Evolutionary conservation across 2,797 vertebrate species (phyloP).

Genomic region (Neosalanx taihuensis): DNA sequence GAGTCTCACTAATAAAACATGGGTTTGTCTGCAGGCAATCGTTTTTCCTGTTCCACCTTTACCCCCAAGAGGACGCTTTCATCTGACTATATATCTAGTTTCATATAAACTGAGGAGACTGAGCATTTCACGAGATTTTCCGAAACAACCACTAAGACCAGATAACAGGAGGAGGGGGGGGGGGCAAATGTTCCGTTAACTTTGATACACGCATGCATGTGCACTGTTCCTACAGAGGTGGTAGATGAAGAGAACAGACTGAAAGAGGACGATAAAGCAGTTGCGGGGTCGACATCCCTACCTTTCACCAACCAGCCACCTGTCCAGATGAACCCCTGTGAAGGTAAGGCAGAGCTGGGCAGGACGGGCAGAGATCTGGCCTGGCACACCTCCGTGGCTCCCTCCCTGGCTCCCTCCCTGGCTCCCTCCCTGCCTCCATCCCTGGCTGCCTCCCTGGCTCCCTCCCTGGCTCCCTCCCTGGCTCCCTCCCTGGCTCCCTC

Average conservation of each 20-base stretch:
- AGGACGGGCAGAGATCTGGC: slow-evolving; percentile 5
- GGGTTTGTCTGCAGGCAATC: slow-evolving; percentile 65
- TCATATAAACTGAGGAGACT: slow-evolving; percentile 33
- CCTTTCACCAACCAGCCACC: slow-evolving; percentile 35
- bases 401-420: slow-evolving; percentile 16
- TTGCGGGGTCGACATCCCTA: slow-evolving; percentile 38
- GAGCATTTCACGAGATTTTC: slow-evolving; percentile 29
- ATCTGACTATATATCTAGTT: slow-evolving; percentile 26
- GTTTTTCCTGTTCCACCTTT: slow-evolving; percentile 62
- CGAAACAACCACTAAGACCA: slow-evolving; percentile 41
- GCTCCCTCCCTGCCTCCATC: slow-evolving; percentile 33
- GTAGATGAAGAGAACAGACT: slow-evolving; percentile 66
- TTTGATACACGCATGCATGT: slow-evolving; percentile 32
- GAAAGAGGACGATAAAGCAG: slow-evolving; percentile 52
- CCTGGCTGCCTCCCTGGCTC: slow-evolving; percentile 19
- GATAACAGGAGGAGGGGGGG: not conserved
- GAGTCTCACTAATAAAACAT: slow-evolving; percentile 63
- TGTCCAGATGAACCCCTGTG: slow-evolving; percentile 59
- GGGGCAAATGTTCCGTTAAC: slow-evolving; percentile 19
- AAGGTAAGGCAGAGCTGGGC: slow-evolving; percentile 60
- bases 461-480: slow-evolving; percentile 21
- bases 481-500: not conserved
- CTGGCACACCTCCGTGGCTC: slow-evolving; percentile 15
- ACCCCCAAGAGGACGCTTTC: slow-evolving; percentile 43
- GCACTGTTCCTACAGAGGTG: slow-evolving; percentile 49